Conservation (phyloP, 2,888 invertebrate species). For the Bugulina stolonifera region DNA sequence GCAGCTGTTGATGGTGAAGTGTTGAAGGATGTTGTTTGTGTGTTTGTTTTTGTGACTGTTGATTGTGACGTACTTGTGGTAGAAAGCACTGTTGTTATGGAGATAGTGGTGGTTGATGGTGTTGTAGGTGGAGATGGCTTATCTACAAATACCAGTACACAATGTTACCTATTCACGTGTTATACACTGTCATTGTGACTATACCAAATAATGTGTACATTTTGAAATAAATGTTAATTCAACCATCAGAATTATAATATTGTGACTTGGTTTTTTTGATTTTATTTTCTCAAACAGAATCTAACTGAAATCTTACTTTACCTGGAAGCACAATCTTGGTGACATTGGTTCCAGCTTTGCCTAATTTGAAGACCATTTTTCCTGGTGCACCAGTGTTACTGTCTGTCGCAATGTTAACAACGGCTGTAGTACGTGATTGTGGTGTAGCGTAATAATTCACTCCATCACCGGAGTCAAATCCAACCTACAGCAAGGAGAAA, state of each 20-base stretch:
- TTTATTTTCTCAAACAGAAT: too few relatives aligned
- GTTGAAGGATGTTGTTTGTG: too few relatives aligned
- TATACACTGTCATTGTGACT: too few relatives aligned
- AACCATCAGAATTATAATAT: background rate
- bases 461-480: conserved; percentile 20
- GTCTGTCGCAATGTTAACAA: conserved; percentile 2
- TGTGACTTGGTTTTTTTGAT: background rate
- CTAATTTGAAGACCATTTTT: conserved; percentile 9
- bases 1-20: too few relatives aligned
- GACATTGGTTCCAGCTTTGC: background rate
- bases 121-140: background rate
- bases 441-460: conserved; percentile 1
- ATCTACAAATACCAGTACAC: background rate
- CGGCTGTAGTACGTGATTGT: background rate
- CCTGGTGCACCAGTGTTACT: conserved; percentile 13
- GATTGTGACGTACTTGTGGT: too few relatives aligned
- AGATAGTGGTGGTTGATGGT: too few relatives aligned
- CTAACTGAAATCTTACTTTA: too few relatives aligned
- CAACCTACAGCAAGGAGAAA: too few relatives aligned
- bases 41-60: too few relatives aligned
- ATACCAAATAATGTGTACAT: background rate
- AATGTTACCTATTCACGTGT: too few relatives aligned
- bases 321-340: background rate
- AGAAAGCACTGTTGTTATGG: too few relatives aligned
- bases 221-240: background rate